These are phyloP conservation scores for Ditula angustiorana DNA, from an alignment of 2,888 invertebrate species.

Conservation along the genomic window DNA sequence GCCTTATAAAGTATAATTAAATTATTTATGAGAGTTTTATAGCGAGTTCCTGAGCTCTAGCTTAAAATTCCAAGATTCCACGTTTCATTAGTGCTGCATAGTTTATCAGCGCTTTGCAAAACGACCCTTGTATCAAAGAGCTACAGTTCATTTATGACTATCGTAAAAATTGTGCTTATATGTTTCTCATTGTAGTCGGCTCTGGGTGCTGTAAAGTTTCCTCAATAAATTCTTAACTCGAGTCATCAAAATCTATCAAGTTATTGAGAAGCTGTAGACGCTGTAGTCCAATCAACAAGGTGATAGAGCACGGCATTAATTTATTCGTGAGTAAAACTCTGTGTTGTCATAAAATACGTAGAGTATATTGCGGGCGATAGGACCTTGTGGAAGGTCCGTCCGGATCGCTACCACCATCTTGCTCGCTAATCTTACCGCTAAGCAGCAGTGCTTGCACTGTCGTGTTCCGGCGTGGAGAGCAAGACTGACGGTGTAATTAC, in stretches of 20 bases:
- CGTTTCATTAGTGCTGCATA: neutral
- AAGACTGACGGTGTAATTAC: too few relatives aligned
- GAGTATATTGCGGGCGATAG: too few relatives aligned
- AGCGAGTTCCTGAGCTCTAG: neutral
- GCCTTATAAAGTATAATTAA: neutral
- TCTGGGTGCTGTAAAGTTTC: neutral
- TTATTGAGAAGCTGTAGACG: neutral
- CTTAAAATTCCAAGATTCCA: neutral
- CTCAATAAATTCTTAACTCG: neutral
- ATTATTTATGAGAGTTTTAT: slow-evolving; percentile 1
- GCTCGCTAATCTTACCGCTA: too few relatives aligned
- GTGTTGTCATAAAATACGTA: too few relatives aligned
- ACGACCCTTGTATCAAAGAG: neutral
- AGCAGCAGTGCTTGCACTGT: too few relatives aligned
- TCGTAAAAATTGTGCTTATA: neutral
- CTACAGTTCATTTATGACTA: neutral
- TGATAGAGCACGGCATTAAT: too few relatives aligned
- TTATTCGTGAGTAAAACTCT: too few relatives aligned
- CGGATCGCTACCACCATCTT: too few relatives aligned
- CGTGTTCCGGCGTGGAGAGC: too few relatives aligned
- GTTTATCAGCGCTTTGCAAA: too few relatives aligned
- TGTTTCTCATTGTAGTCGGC: neutral
- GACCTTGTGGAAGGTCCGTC: too few relatives aligned
- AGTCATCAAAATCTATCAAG: neutral
- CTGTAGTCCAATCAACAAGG: neutral